phyloP scores from a whole-genome alignment of 2,888 invertebrate species.

The Cataglyphis altisquamis region DNA sequence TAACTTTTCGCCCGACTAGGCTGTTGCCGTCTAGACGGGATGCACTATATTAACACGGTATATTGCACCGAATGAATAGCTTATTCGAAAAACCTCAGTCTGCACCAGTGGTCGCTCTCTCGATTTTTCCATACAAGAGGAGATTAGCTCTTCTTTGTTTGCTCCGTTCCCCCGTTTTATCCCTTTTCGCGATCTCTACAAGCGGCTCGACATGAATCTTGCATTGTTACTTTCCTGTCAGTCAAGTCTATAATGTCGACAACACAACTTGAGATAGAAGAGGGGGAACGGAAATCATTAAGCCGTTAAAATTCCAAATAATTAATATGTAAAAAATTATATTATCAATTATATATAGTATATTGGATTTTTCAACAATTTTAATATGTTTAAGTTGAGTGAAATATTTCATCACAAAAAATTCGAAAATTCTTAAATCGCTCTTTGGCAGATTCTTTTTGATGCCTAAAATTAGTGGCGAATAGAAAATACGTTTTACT shows the following conservation, averaged over 20 bases:
- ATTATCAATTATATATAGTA: neutral
- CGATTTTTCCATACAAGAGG: slow-evolving; percentile 72
- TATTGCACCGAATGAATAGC: slow-evolving; percentile 74
- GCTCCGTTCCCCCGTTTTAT: neutral
- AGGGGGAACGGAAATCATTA: neutral
- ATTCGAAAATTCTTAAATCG: neutral
- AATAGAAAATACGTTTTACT: slow-evolving; percentile 49
- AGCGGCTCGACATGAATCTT: neutral
- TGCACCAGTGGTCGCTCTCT: slow-evolving; percentile 59
- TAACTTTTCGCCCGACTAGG: slow-evolving; percentile 71
- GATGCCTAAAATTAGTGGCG: slow-evolving; percentile 1
- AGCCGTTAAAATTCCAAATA: neutral
- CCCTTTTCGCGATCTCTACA: neutral
- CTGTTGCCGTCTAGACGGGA: slow-evolving; percentile 75
- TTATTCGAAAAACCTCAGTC: slow-evolving; percentile 71
- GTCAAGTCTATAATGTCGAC: neutral
- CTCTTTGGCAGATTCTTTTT: neutral
- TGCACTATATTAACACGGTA: slow-evolving; percentile 73
- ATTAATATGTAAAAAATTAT: neutral
- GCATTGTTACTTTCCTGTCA: slow-evolving; percentile 7
- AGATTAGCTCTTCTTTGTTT: slow-evolving; percentile 66
- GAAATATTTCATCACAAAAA: neutral
- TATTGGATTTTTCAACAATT: neutral
- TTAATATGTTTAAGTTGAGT: neutral
- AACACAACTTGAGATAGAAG: neutral